Percentiles rank a stretch among this genome's conserved stretches.
Evolutionary conservation across 2,113 vertebrate genomes (phyloP).

Genomic region (Lepus americanus): DNA sequence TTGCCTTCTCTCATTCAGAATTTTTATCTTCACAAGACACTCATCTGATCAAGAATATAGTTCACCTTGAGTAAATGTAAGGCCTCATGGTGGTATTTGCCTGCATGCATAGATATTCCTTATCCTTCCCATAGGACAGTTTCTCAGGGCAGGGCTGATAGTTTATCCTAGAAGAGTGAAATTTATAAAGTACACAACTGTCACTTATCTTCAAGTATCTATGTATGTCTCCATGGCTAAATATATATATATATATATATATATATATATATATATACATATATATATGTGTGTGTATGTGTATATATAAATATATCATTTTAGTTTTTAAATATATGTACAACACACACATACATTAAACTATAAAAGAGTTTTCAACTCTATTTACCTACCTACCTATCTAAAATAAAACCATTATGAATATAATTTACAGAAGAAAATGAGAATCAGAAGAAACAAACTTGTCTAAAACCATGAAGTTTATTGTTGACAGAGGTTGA

Average conservation of each 20-base stretch:
- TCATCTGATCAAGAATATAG: background rate
- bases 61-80: background rate
- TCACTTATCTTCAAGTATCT: background rate
- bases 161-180: background rate
- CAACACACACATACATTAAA: no score
- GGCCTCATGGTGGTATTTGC: background rate
- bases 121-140: background rate
- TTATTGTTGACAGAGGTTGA: background rate
- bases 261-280: no score
- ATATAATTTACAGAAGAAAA: conserved; percentile 42
- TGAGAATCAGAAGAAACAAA: conserved; percentile 28
- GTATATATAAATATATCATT: background rate
- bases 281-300: background rate
- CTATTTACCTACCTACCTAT: no score
- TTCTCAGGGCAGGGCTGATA: background rate
- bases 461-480: background rate
- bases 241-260: background rate
- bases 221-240: background rate
- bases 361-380: no score
- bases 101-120: background rate
- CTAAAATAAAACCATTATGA: background rate
- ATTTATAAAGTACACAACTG: background rate
- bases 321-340: no score
- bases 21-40: background rate
- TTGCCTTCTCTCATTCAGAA: background rate